Evolutionary conservation across 1,140 invertebrate species (phyloP).

Genomic region (Heliconius congener): DNA sequence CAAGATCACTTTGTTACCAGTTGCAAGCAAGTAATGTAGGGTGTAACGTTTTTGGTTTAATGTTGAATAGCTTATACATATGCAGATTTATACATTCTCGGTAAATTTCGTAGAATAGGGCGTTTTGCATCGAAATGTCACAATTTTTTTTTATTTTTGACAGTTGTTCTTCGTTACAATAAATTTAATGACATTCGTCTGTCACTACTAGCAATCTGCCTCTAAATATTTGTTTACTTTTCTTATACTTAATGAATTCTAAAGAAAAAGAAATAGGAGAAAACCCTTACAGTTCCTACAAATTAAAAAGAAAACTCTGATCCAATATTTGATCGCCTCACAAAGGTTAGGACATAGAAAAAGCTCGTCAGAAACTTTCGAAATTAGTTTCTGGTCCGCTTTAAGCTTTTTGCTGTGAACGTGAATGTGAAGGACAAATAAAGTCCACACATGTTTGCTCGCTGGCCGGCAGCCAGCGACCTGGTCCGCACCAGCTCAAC

Average conservation of each 20-base stretch:
- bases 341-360: not conserved
- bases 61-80: not conserved
- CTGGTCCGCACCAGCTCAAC: not conserved
- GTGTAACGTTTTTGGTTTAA: not conserved
- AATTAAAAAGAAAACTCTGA: not conserved
- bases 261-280: too few relatives aligned
- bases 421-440: constrained; percentile 3
- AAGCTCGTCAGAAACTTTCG: constrained; percentile 10
- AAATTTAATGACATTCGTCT: too few relatives aligned
- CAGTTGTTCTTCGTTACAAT: too few relatives aligned
- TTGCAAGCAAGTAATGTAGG: not conserved
- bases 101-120: too few relatives aligned
- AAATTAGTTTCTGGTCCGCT: constrained; percentile 9
- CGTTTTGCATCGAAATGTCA: too few relatives aligned
- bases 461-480: not conserved
- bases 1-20: not conserved
- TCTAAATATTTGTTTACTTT: too few relatives aligned
- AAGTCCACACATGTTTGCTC: not conserved
- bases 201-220: too few relatives aligned
- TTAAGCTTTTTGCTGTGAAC: not conserved
- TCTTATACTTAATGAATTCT: too few relatives aligned
- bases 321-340: constrained; percentile 2
- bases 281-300: not conserved
- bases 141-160: too few relatives aligned
- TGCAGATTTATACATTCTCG: not conserved